Percentiles rank a stretch among this genome's conserved stretches.
These are phyloP conservation scores for Paramormyrops hopkinsi DNA, from an alignment of 2,797 vertebrate genomes.

Conservation along the genomic window DNA sequence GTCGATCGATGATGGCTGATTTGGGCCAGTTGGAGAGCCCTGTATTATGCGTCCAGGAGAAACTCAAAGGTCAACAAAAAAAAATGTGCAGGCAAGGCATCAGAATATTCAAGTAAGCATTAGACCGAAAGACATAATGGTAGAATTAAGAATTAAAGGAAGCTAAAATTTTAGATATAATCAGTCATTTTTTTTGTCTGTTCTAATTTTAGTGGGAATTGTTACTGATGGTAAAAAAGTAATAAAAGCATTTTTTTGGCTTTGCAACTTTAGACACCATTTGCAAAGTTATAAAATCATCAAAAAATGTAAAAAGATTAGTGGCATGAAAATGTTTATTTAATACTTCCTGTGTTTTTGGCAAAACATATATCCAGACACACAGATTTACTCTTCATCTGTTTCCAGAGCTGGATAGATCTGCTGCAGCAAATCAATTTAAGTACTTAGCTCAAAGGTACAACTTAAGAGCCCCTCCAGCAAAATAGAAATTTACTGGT, in stretches of 20 bases:
- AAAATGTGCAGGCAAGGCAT: neutral
- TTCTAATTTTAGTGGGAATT: neutral
- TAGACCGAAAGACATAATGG: neutral
- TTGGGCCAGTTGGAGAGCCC: neutral
- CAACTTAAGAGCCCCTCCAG: neutral
- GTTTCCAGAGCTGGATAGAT: neutral
- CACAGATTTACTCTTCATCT: neutral
- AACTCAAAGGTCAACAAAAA: neutral
- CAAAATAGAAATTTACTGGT: neutral
- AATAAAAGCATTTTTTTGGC: neutral
- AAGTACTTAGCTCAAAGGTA: neutral
- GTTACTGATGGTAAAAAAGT: neutral
- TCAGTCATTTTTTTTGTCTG: neutral
- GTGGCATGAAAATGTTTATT: neutral
- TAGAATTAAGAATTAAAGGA: neutral
- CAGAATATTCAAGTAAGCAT: neutral
- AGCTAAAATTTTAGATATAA: neutral
- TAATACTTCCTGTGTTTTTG: neutral
- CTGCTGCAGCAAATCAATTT: neutral
- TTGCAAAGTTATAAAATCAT: neutral
- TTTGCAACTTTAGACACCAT: neutral
- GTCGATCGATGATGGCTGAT: neutral
- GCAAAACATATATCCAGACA: neutral
- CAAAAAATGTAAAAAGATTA: neutral
- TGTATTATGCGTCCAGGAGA: neutral